phyloP scores from a whole-genome alignment of 1,140 invertebrate species.

The Mamestra configurata region DNA sequence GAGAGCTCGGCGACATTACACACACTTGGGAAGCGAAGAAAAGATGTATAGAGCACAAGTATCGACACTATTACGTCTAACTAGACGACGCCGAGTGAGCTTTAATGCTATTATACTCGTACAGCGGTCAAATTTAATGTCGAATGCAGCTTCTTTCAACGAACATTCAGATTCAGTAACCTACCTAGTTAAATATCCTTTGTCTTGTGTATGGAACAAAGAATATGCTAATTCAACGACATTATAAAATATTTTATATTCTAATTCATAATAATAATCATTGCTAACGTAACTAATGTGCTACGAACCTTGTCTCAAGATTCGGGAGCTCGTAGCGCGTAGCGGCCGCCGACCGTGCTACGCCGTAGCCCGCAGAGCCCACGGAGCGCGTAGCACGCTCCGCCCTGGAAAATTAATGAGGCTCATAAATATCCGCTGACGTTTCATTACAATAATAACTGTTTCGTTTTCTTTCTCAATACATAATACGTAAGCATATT shows the following conservation, averaged over 20 bases:
- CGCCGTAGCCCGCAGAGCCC: slow-evolving; percentile 9
- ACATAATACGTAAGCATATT: neutral
- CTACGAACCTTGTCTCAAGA: neutral
- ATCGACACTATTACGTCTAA: slow-evolving; percentile 57
- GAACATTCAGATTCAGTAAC: too few relatives aligned
- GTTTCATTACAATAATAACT: neutral
- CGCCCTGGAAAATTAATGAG: slow-evolving; percentile 41
- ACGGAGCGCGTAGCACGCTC: neutral
- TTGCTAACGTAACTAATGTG: neutral
- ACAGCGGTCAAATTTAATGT: neutral
- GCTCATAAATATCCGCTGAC: slow-evolving; percentile 1
- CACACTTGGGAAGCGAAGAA: slow-evolving; percentile 75
- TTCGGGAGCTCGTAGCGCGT: slow-evolving; percentile 35
- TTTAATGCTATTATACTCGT: neutral
- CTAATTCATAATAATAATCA: neutral
- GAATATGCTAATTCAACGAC: too few relatives aligned
- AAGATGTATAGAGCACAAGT: slow-evolving; percentile 73
- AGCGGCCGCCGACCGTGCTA: slow-evolving; percentile 33
- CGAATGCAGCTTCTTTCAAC: neutral
- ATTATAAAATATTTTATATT: neutral
- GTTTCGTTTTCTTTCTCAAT: neutral
- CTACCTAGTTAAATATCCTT: neutral
- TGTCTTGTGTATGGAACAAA: neutral
- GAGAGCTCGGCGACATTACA: slow-evolving; percentile 74
- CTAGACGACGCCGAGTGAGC: neutral